Percentiles rank a stretch among this genome's conserved stretches.
Conservation (phyloP, 2,113 vertebrate genomes). For the Carassius auratus region DNA sequence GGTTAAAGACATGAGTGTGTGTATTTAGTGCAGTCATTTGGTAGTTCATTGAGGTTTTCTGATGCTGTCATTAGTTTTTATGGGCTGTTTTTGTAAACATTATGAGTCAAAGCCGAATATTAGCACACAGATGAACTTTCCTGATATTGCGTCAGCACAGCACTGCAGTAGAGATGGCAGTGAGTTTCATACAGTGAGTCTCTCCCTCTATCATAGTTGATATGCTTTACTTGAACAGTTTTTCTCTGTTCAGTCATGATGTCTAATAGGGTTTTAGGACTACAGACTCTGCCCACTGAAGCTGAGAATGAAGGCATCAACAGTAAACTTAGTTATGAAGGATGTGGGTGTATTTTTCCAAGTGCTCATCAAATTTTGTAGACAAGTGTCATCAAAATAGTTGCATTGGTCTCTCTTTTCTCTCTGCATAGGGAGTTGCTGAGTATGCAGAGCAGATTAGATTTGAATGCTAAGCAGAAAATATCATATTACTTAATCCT, state of each 20-base stretch:
- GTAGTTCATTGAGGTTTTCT: background rate
- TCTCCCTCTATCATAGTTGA: background rate
- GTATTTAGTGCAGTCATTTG: background rate
- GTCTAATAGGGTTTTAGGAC: background rate
- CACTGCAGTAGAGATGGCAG: background rate
- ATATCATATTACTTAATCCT: background rate
- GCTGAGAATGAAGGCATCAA: background rate
- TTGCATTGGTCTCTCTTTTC: background rate
- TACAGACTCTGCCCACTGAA: background rate
- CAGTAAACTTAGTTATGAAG: background rate
- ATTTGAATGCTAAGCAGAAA: constrained; percentile 29
- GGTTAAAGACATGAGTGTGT: background rate
- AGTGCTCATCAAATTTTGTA: constrained; percentile 30
- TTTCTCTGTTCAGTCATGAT: background rate
- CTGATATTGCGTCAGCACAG: constrained; percentile 35
- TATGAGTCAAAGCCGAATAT: background rate
- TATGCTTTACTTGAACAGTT: background rate
- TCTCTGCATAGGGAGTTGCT: constrained; percentile 15
- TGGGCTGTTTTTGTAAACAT: constrained; percentile 12
- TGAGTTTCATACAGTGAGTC: background rate
- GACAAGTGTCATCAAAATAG: constrained; percentile 1
- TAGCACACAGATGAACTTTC: constrained; percentile 21
- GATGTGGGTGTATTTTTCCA: constrained; percentile 1
- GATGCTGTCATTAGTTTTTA: background rate
- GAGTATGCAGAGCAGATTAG: constrained; percentile 35